These are phyloP conservation scores for Rhineura floridana DNA, from an alignment of 2,113 vertebrate species.

Conservation along the genomic window DNA sequence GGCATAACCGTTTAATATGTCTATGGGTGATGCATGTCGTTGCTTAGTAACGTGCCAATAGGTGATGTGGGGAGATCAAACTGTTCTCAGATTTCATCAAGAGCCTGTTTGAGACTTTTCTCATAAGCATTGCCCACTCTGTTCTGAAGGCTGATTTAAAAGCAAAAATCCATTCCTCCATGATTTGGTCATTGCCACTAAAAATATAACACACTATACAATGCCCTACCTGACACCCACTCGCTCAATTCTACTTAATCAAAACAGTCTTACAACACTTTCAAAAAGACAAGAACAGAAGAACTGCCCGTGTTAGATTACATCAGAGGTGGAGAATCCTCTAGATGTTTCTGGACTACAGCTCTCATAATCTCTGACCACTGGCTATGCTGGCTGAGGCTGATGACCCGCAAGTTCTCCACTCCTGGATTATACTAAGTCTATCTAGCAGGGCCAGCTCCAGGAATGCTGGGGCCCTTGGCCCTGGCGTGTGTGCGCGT, in stretches of 20 bases:
- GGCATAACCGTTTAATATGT: background rate
- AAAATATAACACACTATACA: background rate
- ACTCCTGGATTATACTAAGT: no score
- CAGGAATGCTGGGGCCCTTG: no score
- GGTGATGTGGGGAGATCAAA: background rate
- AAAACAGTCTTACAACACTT: no score
- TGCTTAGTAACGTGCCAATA: background rate
- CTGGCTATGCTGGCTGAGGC: background rate
- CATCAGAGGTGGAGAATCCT: background rate
- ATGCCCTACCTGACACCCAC: background rate
- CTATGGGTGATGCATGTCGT: background rate
- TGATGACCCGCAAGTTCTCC: background rate
- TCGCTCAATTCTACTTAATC: background rate
- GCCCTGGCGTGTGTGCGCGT: no score
- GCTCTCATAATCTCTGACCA: background rate
- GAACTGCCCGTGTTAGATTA: no score
- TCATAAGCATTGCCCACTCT: background rate
- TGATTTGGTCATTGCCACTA: background rate
- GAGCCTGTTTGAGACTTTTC: background rate
- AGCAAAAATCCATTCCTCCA: background rate
- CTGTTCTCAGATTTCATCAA: background rate
- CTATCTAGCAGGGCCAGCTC: no score
- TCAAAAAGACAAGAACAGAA: no score
- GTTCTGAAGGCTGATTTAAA: background rate
- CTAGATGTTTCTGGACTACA: background rate